A percentile compares a stretch with the other conserved stretches of the same genome.
These are phyloP conservation scores for Brachyalestes nurse DNA, from an alignment of 2,797 vertebrate genomes.

Conservation along the genomic window DNA sequence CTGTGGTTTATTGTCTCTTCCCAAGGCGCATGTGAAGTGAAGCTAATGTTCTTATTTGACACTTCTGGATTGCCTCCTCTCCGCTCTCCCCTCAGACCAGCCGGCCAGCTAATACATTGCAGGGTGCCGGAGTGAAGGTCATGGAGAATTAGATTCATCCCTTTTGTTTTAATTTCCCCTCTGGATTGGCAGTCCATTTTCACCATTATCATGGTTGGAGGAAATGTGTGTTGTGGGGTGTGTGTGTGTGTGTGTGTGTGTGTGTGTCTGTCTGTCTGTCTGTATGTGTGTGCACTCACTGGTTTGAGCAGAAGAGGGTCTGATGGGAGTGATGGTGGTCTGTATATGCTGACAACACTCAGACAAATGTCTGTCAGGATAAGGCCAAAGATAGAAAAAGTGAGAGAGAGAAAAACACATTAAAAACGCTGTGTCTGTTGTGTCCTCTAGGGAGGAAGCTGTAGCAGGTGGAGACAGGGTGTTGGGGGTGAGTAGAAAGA, in stretches of 20 bases:
- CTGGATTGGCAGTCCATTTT: constrained; percentile 76
- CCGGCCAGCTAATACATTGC: constrained; percentile 73
- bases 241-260: constrained; percentile 35
- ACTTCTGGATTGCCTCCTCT: constrained; percentile 72
- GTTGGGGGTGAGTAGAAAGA: too few relatives aligned
- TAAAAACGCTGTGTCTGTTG: constrained; percentile 47
- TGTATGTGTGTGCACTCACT: constrained; percentile 45
- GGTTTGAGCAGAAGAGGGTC: constrained; percentile 15
- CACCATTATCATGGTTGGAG: constrained; percentile 62
- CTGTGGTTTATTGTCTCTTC: constrained; percentile 72
- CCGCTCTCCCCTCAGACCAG: constrained; percentile 72
- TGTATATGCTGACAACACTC: constrained; percentile 23
- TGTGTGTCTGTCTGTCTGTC: constrained; percentile 44
- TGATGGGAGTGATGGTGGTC: constrained; percentile 26
- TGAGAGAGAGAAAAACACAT: constrained; percentile 32
- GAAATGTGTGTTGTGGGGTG: constrained; percentile 7
- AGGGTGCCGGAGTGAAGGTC: constrained; percentile 77
- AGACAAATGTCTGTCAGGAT: constrained; percentile 34
- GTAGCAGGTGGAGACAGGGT: too few relatives aligned
- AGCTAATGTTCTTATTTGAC: constrained; percentile 79
- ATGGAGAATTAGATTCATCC: constrained; percentile 75
- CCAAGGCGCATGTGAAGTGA: constrained; percentile 62
- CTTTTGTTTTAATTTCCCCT: constrained; percentile 77
- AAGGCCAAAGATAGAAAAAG: constrained; percentile 36
- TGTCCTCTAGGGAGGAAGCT: too few relatives aligned